Evolutionary conservation across 2,888 invertebrate species (phyloP).

Genomic region (Emesis castigata): DNA sequence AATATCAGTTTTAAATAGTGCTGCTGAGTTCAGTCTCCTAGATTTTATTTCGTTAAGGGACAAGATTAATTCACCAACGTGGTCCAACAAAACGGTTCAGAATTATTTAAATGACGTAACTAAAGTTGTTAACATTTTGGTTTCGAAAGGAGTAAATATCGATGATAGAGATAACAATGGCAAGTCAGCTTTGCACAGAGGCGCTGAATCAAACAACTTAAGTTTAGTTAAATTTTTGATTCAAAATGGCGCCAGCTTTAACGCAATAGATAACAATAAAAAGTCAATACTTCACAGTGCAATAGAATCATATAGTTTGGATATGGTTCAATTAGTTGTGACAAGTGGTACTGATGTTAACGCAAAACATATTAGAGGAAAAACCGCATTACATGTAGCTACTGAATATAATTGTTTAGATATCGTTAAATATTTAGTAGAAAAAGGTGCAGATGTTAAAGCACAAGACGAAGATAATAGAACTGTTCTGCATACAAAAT

Average conservation of each 20-base stretch:
- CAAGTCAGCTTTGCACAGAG: slow-evolving; percentile 29
- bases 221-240: background rate
- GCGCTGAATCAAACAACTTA: background rate
- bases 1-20: background rate
- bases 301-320: background rate
- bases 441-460: background rate
- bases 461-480: background rate
- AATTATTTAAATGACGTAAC: background rate
- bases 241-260: background rate
- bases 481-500: background rate
- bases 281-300: background rate
- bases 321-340: background rate
- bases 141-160: background rate
- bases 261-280: background rate
- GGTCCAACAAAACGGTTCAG: background rate
- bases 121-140: background rate
- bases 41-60: background rate
- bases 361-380: background rate
- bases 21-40: background rate
- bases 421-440: background rate
- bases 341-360: background rate
- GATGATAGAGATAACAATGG: background rate
- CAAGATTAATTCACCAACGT: background rate
- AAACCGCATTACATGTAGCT: background rate
- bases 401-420: background rate